Conservation (phyloP, 2,888 invertebrate genomes). For the Euzophera pinguis region DNA sequence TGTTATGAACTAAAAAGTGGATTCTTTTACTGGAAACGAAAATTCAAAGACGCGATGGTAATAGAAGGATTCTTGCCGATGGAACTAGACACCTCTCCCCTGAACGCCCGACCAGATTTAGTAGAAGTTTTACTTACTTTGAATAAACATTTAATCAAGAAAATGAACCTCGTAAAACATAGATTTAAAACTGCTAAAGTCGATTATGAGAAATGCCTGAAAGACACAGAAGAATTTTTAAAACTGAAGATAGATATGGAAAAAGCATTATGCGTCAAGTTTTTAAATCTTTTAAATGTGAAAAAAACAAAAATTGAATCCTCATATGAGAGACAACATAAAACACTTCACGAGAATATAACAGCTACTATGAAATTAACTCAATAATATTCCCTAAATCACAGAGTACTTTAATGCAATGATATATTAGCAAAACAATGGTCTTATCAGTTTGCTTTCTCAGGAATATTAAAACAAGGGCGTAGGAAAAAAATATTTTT, state of each 20-base stretch:
- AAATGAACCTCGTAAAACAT: slow-evolving; percentile 30
- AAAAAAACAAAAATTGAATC: slow-evolving; percentile 17
- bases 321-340: not conserved
- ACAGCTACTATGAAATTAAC: not conserved
- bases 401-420: too few relatives aligned
- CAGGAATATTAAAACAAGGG: not conserved
- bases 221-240: slow-evolving; percentile 59
- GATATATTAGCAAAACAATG: too few relatives aligned
- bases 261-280: slow-evolving; percentile 51
- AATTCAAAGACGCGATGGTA: slow-evolving; percentile 31
- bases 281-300: slow-evolving; percentile 15
- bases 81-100: slow-evolving; percentile 37
- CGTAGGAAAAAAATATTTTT: not conserved
- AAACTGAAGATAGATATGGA: slow-evolving; percentile 62
- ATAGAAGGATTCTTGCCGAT: slow-evolving; percentile 62
- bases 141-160: slow-evolving; percentile 45
- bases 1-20: slow-evolving; percentile 54
- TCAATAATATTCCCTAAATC: too few relatives aligned
- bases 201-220: slow-evolving; percentile 51
- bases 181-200: slow-evolving; percentile 37
- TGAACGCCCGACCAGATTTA: slow-evolving; percentile 39
- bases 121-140: slow-evolving; percentile 47
- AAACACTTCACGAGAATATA: not conserved
- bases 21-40: slow-evolving; percentile 63
- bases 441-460: not conserved